Conservation (phyloP, 1,140 invertebrate species). For the Drosophila subobscura region DNA sequence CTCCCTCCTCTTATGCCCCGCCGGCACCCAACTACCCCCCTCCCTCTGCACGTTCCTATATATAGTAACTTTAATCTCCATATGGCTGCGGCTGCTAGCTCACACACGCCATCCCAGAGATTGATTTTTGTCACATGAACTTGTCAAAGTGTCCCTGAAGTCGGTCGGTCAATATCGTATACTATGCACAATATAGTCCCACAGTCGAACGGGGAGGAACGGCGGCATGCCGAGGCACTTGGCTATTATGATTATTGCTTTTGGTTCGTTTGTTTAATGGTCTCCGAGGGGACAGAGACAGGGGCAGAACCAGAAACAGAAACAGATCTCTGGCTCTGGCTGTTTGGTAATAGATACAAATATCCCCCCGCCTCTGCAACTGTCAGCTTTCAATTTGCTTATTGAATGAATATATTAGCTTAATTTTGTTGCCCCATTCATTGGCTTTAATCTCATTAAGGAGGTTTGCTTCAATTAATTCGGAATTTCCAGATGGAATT, state of each 20-base stretch:
- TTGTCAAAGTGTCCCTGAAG: conserved; percentile 66
- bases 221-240: not conserved
- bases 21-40: not conserved
- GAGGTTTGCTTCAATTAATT: conserved; percentile 17
- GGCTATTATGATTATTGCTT: conserved; percentile 75
- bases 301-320: conserved; percentile 31
- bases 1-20: conserved; percentile 3
- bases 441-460: conserved; percentile 14
- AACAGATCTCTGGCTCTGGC: conserved; percentile 7
- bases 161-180: conserved; percentile 51
- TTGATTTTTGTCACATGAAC: conserved; percentile 71
- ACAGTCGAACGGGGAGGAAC: too few relatives aligned
- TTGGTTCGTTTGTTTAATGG: conserved; percentile 76
- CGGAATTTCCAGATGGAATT: conserved; percentile 25
- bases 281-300: conserved; percentile 13
- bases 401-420: conserved; percentile 33
- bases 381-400: conserved; percentile 29
- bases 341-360: conserved; percentile 49
- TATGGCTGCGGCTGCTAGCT: conserved; percentile 49
- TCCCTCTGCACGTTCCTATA: conserved; percentile 12
- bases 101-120: conserved; percentile 51
- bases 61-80: conserved; percentile 65
- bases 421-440: conserved; percentile 36
- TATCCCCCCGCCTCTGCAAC: conserved; percentile 21
- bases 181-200: conserved; percentile 15